Conservation (phyloP, 2,113 vertebrate genomes). For the Dromas ardeola region DNA sequence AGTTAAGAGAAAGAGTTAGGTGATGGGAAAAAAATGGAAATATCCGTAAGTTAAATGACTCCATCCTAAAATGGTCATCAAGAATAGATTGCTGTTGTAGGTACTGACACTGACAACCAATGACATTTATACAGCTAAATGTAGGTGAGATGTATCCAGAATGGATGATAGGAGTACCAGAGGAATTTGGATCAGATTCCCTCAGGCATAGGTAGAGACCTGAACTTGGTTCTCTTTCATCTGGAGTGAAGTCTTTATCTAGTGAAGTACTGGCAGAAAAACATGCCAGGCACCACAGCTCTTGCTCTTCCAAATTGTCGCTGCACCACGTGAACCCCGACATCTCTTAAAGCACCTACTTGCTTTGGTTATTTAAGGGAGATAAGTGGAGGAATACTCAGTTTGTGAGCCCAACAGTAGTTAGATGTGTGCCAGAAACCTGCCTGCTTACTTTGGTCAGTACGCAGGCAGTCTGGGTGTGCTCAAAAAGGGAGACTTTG, state of each 20-base stretch:
- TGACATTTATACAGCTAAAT: not conserved
- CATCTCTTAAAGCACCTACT: not conserved
- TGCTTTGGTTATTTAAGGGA: not conserved
- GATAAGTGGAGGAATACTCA: not conserved
- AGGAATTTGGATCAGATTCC: not conserved
- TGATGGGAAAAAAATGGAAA: not conserved
- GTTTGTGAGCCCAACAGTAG: not conserved
- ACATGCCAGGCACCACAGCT: not conserved
- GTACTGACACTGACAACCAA: not conserved
- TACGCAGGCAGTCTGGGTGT: fast-evolving
- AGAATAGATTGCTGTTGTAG: not conserved
- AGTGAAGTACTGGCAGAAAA: not conserved
- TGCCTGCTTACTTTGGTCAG: not conserved
- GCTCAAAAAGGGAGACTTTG: not conserved
- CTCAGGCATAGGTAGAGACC: not conserved
- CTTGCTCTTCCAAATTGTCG: not conserved
- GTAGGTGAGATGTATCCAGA: not conserved
- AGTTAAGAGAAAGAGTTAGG: not conserved
- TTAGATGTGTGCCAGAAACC: not conserved
- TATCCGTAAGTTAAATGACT: not conserved
- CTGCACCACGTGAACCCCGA: fast-evolving
- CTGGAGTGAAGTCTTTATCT: not conserved
- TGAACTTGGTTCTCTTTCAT: not conserved
- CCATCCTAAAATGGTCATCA: not conserved
- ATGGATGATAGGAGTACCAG: not conserved